Evolutionary conservation across 2,888 invertebrate genomes (phyloP).

Genomic region (Polietes domitor): DNA sequence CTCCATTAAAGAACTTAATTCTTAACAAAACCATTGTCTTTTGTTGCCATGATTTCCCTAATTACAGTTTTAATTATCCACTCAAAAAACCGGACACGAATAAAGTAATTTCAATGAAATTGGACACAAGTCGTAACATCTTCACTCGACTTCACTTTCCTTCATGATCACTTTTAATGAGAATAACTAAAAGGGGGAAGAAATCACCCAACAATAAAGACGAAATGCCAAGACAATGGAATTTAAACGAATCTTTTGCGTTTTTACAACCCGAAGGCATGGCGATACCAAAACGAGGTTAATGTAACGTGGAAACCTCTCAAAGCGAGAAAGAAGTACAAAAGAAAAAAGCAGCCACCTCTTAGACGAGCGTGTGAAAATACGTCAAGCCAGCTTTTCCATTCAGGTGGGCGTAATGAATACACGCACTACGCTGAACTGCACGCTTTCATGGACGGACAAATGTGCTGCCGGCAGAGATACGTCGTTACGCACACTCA

Average conservation of each 20-base stretch:
- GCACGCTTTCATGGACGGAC: too few species aligned
- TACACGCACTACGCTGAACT: not conserved
- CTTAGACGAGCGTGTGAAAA: not conserved
- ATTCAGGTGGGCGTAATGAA: constrained; percentile 6
- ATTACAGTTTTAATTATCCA: too few species aligned
- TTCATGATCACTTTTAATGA: not conserved
- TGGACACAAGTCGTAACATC: not conserved
- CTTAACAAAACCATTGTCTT: too few species aligned
- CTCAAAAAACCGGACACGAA: not conserved
- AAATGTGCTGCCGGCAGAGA: too few species aligned
- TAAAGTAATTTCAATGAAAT: not conserved
- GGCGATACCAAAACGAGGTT: constrained; percentile 7
- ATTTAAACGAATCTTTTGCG: constrained; percentile 8
- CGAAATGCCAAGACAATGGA: not conserved
- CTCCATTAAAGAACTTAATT: too few species aligned
- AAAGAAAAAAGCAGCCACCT: not conserved
- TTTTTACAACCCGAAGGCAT: not conserved
- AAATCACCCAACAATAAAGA: not conserved
- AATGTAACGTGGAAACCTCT: constrained; percentile 19
- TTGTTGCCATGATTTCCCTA: too few species aligned
- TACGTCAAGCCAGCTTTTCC: not conserved
- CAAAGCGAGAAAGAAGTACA: not conserved
- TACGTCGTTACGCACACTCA: not conserved
- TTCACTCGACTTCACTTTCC: not conserved
- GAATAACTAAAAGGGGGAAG: not conserved